A percentile compares a stretch with the other conserved stretches of the same genome.
Conservation (phyloP, 1,140 invertebrate genomes). For the Cyphomyrmex costatus region DNA sequence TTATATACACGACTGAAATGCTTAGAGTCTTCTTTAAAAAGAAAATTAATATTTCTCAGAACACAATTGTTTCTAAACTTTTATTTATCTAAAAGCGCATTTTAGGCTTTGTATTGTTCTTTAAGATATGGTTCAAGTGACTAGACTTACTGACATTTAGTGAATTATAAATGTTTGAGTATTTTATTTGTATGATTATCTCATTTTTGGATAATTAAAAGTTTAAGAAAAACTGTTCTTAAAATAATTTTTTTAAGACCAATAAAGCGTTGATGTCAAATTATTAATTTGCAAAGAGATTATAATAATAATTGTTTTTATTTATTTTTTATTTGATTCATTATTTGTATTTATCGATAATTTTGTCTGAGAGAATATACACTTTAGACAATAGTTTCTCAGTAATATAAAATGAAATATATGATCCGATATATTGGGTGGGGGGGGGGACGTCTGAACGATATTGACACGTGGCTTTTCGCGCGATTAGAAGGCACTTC, state of each 20-base stretch:
- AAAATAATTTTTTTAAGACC: background rate
- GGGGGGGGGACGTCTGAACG: background rate
- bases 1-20: background rate
- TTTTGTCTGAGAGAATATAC: background rate
- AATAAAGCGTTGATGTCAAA: background rate
- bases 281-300: background rate
- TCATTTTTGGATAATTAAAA: background rate
- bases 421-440: background rate
- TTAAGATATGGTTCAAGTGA: background rate
- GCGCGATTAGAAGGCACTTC: constrained; percentile 15
- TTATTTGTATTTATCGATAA: constrained; percentile 7
- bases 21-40: background rate
- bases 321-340: background rate
- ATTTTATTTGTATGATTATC: background rate
- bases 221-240: background rate
- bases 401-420: background rate
- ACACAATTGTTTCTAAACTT: background rate
- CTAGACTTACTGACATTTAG: background rate
- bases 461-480: constrained; percentile 26
- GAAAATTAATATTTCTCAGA: background rate
- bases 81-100: background rate
- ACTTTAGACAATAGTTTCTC: background rate
- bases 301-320: background rate
- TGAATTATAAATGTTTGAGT: background rate
- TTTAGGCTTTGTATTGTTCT: too few species aligned